Conservation (phyloP, 2,113 vertebrate genomes). For the Apteryx owenii region DNA sequence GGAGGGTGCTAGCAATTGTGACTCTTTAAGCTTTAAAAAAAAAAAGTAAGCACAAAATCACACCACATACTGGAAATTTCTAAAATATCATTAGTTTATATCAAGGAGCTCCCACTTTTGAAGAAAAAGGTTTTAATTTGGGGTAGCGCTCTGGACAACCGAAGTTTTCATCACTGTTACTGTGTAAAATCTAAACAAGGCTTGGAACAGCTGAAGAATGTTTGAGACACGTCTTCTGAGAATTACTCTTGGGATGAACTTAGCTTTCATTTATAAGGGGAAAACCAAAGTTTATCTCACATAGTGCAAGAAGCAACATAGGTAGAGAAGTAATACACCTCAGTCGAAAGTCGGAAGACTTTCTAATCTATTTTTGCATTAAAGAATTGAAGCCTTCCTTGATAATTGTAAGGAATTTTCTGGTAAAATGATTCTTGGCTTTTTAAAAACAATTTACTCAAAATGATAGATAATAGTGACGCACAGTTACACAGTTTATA, state of each 20-base stretch:
- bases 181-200: background rate
- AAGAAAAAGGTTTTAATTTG: background rate
- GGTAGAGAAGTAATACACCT: accelerated
- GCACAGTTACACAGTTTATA: background rate
- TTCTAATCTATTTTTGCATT: background rate
- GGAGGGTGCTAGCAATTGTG: background rate
- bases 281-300: background rate
- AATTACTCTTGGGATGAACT: background rate
- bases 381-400: background rate
- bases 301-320: background rate
- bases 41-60: background rate
- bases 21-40: background rate
- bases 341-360: background rate
- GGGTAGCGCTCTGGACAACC: background rate
- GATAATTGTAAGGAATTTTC: background rate
- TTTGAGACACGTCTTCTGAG: background rate
- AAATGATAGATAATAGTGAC: background rate
- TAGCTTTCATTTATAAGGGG: background rate
- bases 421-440: background rate
- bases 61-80: background rate
- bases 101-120: background rate
- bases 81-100: background rate
- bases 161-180: background rate
- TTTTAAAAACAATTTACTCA: background rate
- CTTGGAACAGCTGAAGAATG: background rate